Conservation (phyloP, 2,113 vertebrate genomes). For the rabbit (Oryctolagus cuniculus) region mOryCun1.1 NC_091433.1:145077501-145078000, state of each 20-base stretch:
- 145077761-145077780: neutral
- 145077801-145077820: neutral
- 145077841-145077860: neutral
- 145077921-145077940: too few species aligned
- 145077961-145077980: too few species aligned
- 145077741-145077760: neutral
- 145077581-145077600: neutral
- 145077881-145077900: too few species aligned
- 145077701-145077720: neutral
- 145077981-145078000: too few species aligned
- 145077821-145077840: neutral
- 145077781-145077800: neutral
- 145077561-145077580: neutral
- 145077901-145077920: too few species aligned
- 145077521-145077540: neutral
- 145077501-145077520: neutral
- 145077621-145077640: neutral
- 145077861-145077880: too few species aligned
- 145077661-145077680: neutral
- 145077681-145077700: neutral
- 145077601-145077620: neutral
- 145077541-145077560: neutral
- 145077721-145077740: neutral
- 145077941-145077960: too few species aligned
- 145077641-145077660: neutral